Conservation (phyloP, 2,797 vertebrate genomes). For the Zenarchopterus dispar region DNA sequence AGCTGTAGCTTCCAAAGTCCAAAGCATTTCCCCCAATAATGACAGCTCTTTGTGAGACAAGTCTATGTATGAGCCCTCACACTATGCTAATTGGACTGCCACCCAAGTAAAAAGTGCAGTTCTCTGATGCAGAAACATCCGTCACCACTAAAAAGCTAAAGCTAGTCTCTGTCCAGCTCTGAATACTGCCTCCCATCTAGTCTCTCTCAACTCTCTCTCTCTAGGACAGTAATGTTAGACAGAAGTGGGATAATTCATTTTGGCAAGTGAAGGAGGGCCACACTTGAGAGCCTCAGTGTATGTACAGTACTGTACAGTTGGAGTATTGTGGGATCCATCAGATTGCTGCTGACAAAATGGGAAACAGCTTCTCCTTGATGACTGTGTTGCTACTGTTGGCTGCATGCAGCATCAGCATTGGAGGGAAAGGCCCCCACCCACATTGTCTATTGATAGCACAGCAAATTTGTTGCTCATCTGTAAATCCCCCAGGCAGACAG, state of each 20-base stretch:
- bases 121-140: conserved; percentile 42
- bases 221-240: conserved; percentile 42
- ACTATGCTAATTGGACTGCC: conserved; percentile 51
- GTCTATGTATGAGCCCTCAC: conserved; percentile 9
- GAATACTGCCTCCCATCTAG: conserved; percentile 30
- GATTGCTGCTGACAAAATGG: conserved; percentile 44
- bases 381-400: conserved; percentile 43
- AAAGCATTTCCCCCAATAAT: conserved; percentile 24
- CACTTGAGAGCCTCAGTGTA: conserved; percentile 25
- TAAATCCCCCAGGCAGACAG: conserved; percentile 47
- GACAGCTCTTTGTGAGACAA: conserved; percentile 36
- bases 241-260: conserved; percentile 48
- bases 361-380: conserved; percentile 45
- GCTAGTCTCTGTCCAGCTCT: conserved; percentile 39
- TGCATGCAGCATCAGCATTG: conserved; percentile 48
- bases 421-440: conserved; percentile 55
- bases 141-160: conserved; percentile 19
- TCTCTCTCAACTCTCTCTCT: conserved; percentile 34
- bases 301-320: conserved; percentile 25
- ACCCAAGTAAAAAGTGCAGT: conserved; percentile 34
- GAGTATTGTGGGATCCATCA: conserved; percentile 33
- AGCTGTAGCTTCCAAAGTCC: conserved; percentile 8
- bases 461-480: conserved; percentile 54
- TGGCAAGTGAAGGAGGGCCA: conserved; percentile 34
- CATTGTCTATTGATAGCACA: conserved; percentile 57